Percentiles rank a stretch among this genome's conserved stretches.
Evolutionary conservation across 2,888 invertebrate genomes (phyloP).

Genomic region (Xestia ashworthii): DNA sequence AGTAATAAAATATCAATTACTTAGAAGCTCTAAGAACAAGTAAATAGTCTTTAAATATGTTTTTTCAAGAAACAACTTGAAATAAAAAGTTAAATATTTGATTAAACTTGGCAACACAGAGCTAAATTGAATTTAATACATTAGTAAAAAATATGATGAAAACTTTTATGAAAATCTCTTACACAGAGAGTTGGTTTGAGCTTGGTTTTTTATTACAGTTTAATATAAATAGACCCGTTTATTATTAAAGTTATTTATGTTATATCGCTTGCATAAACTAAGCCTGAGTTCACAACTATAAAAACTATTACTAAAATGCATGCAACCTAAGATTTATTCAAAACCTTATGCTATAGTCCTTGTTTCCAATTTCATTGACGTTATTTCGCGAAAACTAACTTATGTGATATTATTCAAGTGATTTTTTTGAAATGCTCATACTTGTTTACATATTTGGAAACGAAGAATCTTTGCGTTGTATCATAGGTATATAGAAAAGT

Average conservation of each 20-base stretch:
- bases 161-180: conserved; percentile 12
- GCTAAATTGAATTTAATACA: conserved; percentile 2
- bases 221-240: neutral
- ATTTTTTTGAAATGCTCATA: too few species aligned
- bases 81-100: neutral
- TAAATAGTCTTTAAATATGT: neutral
- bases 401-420: too few species aligned
- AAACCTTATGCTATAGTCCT: too few species aligned
- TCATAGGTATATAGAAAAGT: too few species aligned
- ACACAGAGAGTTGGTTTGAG: neutral
- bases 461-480: too few species aligned
- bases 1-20: too few species aligned
- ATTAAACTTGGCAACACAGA: neutral
- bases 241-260: neutral
- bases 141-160: conserved; percentile 8
- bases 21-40: neutral
- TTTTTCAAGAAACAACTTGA: neutral
- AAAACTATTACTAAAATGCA: too few species aligned
- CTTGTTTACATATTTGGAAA: too few species aligned
- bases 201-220: neutral
- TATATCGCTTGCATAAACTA: neutral
- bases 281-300: too few species aligned
- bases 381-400: too few species aligned
- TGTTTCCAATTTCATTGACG: too few species aligned
- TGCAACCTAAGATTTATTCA: too few species aligned